Evolutionary conservation across 1,140 invertebrate species (phyloP), one percentile per base, ranked within the genome.

Genomic region (Pogonus chalceus): DNA sequence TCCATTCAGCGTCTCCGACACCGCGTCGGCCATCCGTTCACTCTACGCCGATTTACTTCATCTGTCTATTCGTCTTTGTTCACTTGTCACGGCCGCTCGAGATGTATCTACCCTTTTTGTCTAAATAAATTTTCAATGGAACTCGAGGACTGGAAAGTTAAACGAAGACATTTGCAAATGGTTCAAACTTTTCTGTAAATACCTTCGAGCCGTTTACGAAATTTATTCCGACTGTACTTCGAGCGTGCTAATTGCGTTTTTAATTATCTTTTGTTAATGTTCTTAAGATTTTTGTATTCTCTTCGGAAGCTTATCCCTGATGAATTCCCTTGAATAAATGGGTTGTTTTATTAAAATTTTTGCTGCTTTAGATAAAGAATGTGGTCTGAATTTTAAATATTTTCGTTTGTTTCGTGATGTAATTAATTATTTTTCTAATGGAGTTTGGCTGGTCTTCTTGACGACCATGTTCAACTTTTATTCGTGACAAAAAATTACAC

Each of bases 191-290:
- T 43, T 18, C 9, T 43, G 37, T 43, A 43, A 43, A 43, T 43
- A 43, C 18, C 37, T 43, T 3, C 37, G 3, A 16, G 18, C 3
- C 18, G 9, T 43, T 18, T 43, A 16, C 3, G 18, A 43, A 43
- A 43, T 43, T 43, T 43, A 43, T 43, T 43, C 37, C 9, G 18
- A 4, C 9, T 4, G 4, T 43, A 12, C 37, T 9, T 43, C 9
- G 37, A 43, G 37, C 37, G 37, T 43, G 37, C 37, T 43, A 43
- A 43, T 43, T 43, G 18, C 37, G 37, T 43, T 43, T 43, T 43
- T 43, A 43, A 43, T 43, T 43, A 43, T 43, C 37, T 43, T 43
- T 43, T 43, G 37, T 43, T 43, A 43, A 43, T 43, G 37, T 43
- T 18, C 37, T 43, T 43, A 43, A 43, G 18, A 43, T 43, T 43